A percentile compares a stretch with the other conserved stretches of the same genome.
Conservation (phyloP, 2,888 invertebrate species). For the Luperina nickerlii region DNA sequence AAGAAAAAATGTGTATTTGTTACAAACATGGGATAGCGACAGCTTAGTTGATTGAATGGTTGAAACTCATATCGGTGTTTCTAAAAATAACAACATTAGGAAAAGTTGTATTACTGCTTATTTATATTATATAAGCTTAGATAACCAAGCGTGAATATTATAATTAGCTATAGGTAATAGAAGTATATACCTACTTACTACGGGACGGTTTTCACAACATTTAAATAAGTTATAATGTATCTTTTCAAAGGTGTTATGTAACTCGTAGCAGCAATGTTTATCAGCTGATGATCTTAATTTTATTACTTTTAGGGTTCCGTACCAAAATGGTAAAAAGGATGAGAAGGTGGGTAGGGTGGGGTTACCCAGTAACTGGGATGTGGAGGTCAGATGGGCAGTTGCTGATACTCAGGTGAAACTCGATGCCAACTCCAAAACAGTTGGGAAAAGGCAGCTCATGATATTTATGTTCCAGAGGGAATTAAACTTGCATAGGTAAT, state of each 20-base stretch:
- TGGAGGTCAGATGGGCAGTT: too few species aligned
- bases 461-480: constrained; percentile 50
- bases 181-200: neutral
- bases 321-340: too few species aligned
- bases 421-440: too few species aligned
- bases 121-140: constrained; percentile 17
- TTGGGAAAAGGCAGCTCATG: too few species aligned
- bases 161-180: constrained; percentile 1
- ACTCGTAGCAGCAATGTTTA: constrained; percentile 24
- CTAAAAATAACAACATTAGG: neutral
- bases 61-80: neutral
- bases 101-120: constrained; percentile 13
- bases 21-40: too few species aligned
- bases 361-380: too few species aligned
- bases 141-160: constrained; percentile 19
- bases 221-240: constrained; percentile 21
- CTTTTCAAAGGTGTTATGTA: constrained; percentile 1
- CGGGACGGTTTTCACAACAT: constrained; percentile 23
- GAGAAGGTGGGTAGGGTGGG: too few species aligned
- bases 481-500: constrained; percentile 48
- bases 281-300: constrained; percentile 4
- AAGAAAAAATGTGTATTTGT: too few species aligned
- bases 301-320: neutral
- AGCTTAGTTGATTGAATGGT: neutral
- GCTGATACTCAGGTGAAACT: too few species aligned